Base-by-base conservation (phyloP, 2,113 vertebrate species). In the Chaenogobius annularis region DNA sequence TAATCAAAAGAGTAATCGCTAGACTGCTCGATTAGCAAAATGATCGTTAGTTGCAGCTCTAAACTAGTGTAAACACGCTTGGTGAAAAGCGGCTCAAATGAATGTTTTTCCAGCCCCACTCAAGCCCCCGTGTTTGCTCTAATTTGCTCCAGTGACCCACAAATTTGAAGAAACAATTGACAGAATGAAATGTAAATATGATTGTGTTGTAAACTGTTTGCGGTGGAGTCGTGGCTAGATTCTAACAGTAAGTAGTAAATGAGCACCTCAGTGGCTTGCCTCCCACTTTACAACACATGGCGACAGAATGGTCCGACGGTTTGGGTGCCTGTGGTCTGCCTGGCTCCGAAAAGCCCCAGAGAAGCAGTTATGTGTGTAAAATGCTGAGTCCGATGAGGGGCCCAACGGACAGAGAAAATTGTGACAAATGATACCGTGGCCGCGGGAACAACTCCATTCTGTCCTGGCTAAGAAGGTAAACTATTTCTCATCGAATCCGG, bases 361-460 rank as follows among this genome's bases (percentile, higher is more conserved):
- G 74, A 68, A 74, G 23, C 56, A 61, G 50, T 68, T 66, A 65
- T 83, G 58, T 72, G 66, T 66, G 74, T 37, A 68, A 90, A 85
- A 85, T 69, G 89, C 81, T 83, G 82, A 89, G 74, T 80, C 59
- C 44, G 78, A 72, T 70, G 56, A 67, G 78, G 74, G 77, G 66
- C 66, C 67, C 74, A 55, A 46, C 75, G 83, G 81, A 86, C 79
- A 74, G 83, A 56, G 78, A 76, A 82, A 87, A 86, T 87, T 35
- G 73, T 87, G 87, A 91, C 82, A 88, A 86, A 90, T 85, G 85
- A 87, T 74, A 64, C 74, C 71, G 81, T 77, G 50, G 66, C 85
- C 80, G 86, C 81, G 78, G 81, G 75, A 80, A 81, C 31, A 61
- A 66, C 64, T 71, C 74, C 74, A 59, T 67, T 74, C 69, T 74